Conservation (phyloP, 2,113 vertebrate genomes). For the Percina caprodes region DNA sequence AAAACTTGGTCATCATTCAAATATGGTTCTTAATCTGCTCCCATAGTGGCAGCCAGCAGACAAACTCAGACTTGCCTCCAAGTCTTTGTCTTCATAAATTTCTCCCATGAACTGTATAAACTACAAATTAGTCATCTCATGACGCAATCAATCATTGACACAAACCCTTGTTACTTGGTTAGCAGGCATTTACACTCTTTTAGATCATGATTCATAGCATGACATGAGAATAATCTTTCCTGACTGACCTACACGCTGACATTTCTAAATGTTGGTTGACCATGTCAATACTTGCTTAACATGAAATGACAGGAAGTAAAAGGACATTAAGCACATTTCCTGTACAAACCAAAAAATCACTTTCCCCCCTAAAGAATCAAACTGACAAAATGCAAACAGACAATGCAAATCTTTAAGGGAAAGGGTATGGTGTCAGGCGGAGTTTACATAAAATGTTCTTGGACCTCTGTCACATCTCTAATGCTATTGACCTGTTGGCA, state of each 20-base stretch:
- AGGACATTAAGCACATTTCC: slow-evolving; percentile 24
- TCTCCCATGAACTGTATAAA: slow-evolving; percentile 53
- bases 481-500: slow-evolving; percentile 80
- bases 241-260: slow-evolving; percentile 21
- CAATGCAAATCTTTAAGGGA: slow-evolving; percentile 29
- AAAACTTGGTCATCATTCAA: slow-evolving; percentile 41
- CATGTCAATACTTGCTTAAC: slow-evolving; percentile 20
- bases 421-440: slow-evolving; percentile 20
- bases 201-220: slow-evolving; percentile 24
- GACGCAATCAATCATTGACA: slow-evolving; percentile 37
- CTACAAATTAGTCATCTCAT: slow-evolving; percentile 46
- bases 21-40: slow-evolving; percentile 39
- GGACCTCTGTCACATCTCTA: slow-evolving; percentile 55
- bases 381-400: slow-evolving; percentile 32
- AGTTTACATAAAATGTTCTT: slow-evolving; percentile 55
- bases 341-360: neutral
- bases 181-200: slow-evolving; percentile 17
- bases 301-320: slow-evolving; percentile 18
- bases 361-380: slow-evolving; percentile 3
- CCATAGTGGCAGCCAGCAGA: slow-evolving; percentile 48
- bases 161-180: slow-evolving; percentile 2
- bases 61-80: slow-evolving; percentile 52
- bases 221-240: slow-evolving; percentile 7
- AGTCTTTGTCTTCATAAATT: slow-evolving; percentile 44
- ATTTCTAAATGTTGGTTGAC: slow-evolving; percentile 1